Conservation (phyloP, 2,888 invertebrate genomes). For the Lapara coniferarum region DNA sequence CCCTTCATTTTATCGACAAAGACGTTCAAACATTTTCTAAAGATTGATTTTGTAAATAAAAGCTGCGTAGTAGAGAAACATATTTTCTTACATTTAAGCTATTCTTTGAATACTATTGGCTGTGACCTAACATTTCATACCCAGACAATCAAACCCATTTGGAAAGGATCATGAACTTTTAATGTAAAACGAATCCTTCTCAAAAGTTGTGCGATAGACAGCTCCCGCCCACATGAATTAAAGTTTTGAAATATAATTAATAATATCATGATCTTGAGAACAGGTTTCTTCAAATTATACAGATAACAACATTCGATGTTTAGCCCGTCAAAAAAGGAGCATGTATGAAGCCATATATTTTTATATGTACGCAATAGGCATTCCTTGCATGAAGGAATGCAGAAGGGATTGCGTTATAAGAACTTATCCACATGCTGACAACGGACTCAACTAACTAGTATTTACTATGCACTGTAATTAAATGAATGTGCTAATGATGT, state of each 20-base stretch:
- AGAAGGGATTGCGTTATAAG: slow-evolving; percentile 55
- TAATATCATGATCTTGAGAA: not conserved
- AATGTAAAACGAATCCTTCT: too few species aligned
- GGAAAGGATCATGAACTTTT: too few species aligned
- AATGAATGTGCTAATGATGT: slow-evolving; percentile 32
- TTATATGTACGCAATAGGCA: slow-evolving; percentile 51
- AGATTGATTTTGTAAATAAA: too few species aligned
- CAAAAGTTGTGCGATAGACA: too few species aligned
- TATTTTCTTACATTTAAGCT: too few species aligned
- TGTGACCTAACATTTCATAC: too few species aligned
- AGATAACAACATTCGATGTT: not conserved
- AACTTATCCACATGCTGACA: slow-evolving; percentile 35
- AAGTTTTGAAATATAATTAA: not conserved
- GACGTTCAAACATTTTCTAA: too few species aligned
- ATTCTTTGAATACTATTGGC: too few species aligned
- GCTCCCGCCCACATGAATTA: not conserved
- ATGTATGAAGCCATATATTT: slow-evolving; percentile 53
- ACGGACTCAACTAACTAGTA: slow-evolving; percentile 31
- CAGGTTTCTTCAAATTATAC: slow-evolving; percentile 6
- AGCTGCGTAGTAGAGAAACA: too few species aligned
- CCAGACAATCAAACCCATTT: too few species aligned
- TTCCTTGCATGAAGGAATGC: slow-evolving; percentile 56
- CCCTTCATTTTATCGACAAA: not conserved
- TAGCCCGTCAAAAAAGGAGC: slow-evolving; percentile 27
- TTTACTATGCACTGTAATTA: slow-evolving; percentile 33